phyloP scores from a whole-genome alignment of 2,797 vertebrate genomes.

The Eurystomus glaucurus region DNA sequence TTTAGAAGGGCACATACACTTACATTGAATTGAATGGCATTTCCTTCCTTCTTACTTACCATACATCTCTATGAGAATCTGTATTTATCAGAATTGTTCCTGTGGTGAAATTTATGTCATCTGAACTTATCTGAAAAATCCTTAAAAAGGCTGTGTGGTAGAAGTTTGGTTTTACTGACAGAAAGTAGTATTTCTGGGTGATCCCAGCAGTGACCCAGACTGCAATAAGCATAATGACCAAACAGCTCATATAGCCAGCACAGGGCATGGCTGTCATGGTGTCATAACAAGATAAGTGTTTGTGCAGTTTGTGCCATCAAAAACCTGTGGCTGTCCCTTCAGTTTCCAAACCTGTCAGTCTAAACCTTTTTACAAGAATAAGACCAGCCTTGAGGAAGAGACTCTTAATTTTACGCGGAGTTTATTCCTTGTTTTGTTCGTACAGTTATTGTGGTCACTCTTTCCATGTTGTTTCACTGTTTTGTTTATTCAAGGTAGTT shows the following conservation, averaged over 20 bases:
- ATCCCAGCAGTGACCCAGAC: neutral
- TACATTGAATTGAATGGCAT: neutral
- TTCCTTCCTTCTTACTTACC: neutral
- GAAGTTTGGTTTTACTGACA: neutral
- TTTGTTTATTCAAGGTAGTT: conserved; percentile 45
- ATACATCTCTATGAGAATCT: neutral
- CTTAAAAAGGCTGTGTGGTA: neutral
- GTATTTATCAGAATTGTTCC: neutral
- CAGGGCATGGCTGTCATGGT: neutral
- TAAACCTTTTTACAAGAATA: neutral
- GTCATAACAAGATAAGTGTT: neutral
- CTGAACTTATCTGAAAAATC: neutral
- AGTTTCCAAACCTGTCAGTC: conserved; percentile 1
- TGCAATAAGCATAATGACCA: neutral
- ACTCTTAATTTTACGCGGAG: conserved; percentile 8
- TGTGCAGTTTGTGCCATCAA: neutral
- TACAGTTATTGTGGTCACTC: neutral
- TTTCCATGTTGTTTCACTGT: conserved; percentile 39
- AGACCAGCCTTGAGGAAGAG: neutral
- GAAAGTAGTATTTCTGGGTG: neutral
- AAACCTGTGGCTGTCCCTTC: neutral
- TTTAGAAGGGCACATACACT: neutral
- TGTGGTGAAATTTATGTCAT: conserved; percentile 3
- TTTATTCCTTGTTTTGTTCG: neutral
- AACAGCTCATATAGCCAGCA: neutral